These are phyloP conservation scores for Oryzias celebensis DNA, from an alignment of 2,113 vertebrate genomes.

Conservation along the genomic window DNA sequence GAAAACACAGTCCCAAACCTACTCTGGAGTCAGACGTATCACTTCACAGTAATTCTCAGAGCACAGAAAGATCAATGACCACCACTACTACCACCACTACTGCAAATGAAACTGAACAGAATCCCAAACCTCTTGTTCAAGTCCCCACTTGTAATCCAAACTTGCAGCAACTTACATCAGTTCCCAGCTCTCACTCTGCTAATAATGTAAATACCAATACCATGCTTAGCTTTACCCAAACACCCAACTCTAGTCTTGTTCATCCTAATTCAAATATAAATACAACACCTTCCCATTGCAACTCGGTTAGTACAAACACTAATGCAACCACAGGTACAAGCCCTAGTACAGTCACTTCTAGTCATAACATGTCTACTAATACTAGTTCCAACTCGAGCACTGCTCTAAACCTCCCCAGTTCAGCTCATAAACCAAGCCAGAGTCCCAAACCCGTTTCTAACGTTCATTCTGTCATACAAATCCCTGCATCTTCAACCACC, in stretches of 20 bases:
- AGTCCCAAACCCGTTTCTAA: conserved; percentile 77
- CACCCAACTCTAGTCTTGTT: conserved; percentile 22
- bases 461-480: conserved; percentile 83
- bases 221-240: conserved; percentile 47
- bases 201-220: conserved; percentile 44
- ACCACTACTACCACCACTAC: conserved; percentile 30
- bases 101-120: conserved; percentile 58
- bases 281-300: conserved; percentile 14
- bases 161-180: conserved; percentile 35
- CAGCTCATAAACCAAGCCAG: conserved; percentile 51
- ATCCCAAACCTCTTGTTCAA: conserved; percentile 45
- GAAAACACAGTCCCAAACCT: conserved; percentile 61
- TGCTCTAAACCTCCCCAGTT: conserved; percentile 30
- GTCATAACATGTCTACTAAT: conserved; percentile 49
- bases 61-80: conserved; percentile 39
- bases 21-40: conserved; percentile 56
- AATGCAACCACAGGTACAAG: conserved; percentile 45
- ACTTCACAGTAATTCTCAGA: conserved; percentile 50
- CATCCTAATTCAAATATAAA: conserved; percentile 47
- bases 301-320: conserved; percentile 50
- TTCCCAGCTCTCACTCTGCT: conserved; percentile 34
- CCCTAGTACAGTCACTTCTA: conserved; percentile 46
- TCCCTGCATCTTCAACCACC: conserved; percentile 83
- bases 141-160: conserved; percentile 20
- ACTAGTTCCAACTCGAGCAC: conserved; percentile 49